Percentiles rank a stretch among this genome's conserved stretches.
Evolutionary conservation across 2,113 vertebrate genomes (phyloP).

Genomic region (Tor tambroides): DNA sequence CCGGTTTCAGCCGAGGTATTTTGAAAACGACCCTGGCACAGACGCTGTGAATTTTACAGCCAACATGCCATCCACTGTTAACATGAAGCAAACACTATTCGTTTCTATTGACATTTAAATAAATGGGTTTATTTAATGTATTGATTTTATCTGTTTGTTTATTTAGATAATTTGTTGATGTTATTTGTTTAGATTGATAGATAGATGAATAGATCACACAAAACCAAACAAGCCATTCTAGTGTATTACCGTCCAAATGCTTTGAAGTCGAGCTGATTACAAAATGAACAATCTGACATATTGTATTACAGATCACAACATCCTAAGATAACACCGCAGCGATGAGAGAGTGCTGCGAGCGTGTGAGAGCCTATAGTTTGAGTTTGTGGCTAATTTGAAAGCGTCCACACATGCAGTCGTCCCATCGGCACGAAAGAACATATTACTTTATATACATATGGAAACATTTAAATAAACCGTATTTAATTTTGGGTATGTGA

Average conservation of each 20-base stretch:
- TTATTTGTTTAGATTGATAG: too few species aligned
- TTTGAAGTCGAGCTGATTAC: neutral
- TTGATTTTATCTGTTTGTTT: too few species aligned
- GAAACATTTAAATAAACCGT: neutral
- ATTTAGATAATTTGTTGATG: too few species aligned
- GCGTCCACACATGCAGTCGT: constrained; percentile 24
- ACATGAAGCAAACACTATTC: neutral
- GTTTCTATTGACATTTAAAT: neutral
- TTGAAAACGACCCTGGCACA: neutral
- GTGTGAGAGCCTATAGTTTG: neutral
- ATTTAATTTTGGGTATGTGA: neutral
- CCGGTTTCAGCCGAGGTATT: neutral
- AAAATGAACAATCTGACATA: neutral
- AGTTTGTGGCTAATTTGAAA: constrained; percentile 55
- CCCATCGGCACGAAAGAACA: too few species aligned
- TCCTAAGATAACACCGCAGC: neutral
- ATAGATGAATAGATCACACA: neutral
- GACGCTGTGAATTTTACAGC: neutral
- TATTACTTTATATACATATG: neutral
- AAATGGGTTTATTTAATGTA: too few species aligned
- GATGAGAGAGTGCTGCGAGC: neutral
- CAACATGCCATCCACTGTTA: neutral
- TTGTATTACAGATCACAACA: neutral
- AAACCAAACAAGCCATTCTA: too few species aligned
- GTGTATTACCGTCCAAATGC: neutral